Base-by-base conservation (phyloP, 2,888 invertebrate species). In the Sphaerophoria taeniata region DNA sequence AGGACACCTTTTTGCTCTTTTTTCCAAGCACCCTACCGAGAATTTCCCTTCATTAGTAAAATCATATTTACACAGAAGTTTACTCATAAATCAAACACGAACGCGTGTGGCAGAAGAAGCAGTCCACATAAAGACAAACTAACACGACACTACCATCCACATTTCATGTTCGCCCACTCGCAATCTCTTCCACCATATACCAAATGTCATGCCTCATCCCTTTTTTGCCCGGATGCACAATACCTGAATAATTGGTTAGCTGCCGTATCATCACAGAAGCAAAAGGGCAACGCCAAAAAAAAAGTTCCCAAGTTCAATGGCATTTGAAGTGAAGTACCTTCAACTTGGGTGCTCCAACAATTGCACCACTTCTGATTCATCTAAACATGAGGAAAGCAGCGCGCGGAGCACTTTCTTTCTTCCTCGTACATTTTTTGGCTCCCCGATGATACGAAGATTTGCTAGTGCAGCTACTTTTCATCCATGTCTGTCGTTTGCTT, bases 241-340 rank as follows among this genome's bases (percentile, higher is more conserved):
- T 76, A 77, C 77, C 82, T 82, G 69, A 82, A 77, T 81, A 81
- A 81, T 81, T 80, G 80, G 80, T 76, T 56, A 71, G 47, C 65
- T 76, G 76, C 60, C 81, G 24, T 24, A 24, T 24, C 24, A 81
- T 65, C 43, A 63, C 16, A 67, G 53, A 39, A 67, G 39, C 43
- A 60, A 43, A 60, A 24, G 43, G 45, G 43, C 43, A 7, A 45
- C 47, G 47, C 43, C 45, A 61, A 16, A 33, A 24, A 63, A 47
- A 39, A 47, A 39, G 31, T 76, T 43, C 34, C 67, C 82, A 82
- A 82, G 82, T 82, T 82, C 82, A 82, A 82, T 82, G 82, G 82
- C 82, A 82, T 77, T 36, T 77, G 55, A 16, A 72, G 82, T 75
- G 55, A 61, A 73, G 82, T 73, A 69, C 77, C 67, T 67, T 67